Evolutionary conservation across 2,113 vertebrate genomes (phyloP), one percentile per base, ranked within the genome.

Genomic region (Tychaedon coryphoeus): DNA sequence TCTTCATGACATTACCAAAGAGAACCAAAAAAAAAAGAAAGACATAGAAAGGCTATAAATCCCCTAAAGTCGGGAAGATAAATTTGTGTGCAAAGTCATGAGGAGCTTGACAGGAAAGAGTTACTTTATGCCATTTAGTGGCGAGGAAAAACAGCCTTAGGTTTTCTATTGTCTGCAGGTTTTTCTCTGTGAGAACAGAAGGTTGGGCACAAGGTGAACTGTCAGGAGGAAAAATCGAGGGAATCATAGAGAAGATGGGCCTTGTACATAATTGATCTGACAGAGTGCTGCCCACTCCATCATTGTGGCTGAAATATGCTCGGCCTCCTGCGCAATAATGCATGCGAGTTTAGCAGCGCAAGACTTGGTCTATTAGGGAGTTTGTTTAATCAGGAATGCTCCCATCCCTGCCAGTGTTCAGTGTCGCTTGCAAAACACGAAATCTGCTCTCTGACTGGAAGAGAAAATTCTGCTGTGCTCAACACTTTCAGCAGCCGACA

Each of bases 261-360:
- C 94, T 94, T 87, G 89, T 97, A 96, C 97, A 97, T 97, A 98
- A 98, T 97, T 98, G 97, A 98, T 97, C 94, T 98, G 98, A 98
- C 98, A 98, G 95, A 97, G 91, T 71, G 90, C 96, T 95, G 95
- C 96, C 98, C 95, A 96, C 93, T 95, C 93, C 86, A 86, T 97
- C 96, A 86, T 81, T 28, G 71, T 92, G 90, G 93, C 97, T 97
- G 97, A 98, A 97, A 96, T 94, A 95, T 48, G 66, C 86, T 94
- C 86, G 57, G 91, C 94, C 81, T 97, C 95, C 95, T 95, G 67
- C 2, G 69, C 79, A 95, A 91, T 94, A 95, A 92, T 73, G 93
- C 95, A 96, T 96, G 95, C 61, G 66, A 42, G 61, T 82, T 96
- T 95, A 96, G 96, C 96, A 88, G 93, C 47, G 54, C 96, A 91